Conservation (phyloP, 2,888 invertebrate species). For the Yponomeuta evonymella region DNA sequence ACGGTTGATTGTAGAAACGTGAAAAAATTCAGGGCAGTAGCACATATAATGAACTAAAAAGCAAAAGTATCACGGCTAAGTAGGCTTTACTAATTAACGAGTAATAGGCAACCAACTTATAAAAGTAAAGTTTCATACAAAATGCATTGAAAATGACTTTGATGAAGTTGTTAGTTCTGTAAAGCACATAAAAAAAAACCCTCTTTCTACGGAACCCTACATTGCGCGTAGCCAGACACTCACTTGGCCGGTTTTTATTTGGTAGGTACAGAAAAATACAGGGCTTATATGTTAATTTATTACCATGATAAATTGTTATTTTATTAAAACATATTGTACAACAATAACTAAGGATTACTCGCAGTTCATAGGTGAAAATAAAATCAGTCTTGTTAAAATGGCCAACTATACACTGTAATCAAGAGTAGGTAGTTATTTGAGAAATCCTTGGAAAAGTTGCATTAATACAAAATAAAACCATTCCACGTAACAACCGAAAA, state of each 20-base stretch:
- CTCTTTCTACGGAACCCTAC: no score
- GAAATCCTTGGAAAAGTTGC: slow-evolving; percentile 49
- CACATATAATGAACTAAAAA: no score
- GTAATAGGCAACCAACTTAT: no score
- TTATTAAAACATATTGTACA: slow-evolving; percentile 66
- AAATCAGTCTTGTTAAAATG: slow-evolving; percentile 76
- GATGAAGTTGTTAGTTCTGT: no score
- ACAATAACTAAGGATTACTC: slow-evolving; percentile 71
- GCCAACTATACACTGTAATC: slow-evolving; percentile 14
- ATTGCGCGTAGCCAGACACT: no score
- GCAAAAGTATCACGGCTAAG: no score
- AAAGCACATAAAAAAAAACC: no score
- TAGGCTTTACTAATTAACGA: no score
- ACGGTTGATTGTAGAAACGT: no score
- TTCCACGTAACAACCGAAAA: slow-evolving; percentile 43
- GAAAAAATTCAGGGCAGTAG: no score
- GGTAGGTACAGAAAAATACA: background rate
- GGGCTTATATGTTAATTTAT: slow-evolving; percentile 62
- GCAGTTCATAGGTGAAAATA: slow-evolving; percentile 64
- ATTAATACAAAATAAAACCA: slow-evolving; percentile 49
- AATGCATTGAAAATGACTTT: no score
- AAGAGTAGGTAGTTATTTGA: background rate
- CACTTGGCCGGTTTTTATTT: background rate
- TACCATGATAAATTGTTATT: slow-evolving; percentile 70
- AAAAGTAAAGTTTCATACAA: no score